Conservation (phyloP, 1,140 invertebrate species). For the Phthorimaea operculella region DNA sequence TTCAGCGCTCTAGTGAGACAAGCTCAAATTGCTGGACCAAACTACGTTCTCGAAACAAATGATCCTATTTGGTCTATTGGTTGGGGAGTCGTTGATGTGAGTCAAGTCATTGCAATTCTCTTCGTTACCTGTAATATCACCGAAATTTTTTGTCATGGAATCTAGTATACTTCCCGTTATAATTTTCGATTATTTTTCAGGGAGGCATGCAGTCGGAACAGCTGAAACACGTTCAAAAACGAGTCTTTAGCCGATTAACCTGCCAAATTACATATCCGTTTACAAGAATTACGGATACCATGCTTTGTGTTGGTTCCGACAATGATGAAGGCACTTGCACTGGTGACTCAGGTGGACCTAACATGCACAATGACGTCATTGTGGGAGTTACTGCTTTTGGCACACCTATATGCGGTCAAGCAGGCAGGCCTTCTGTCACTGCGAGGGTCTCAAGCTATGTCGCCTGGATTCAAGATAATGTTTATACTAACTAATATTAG, state of each 20-base stretch:
- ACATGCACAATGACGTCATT: not conserved
- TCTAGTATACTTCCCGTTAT: too few species aligned
- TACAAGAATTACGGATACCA: not conserved
- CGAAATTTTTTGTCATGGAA: too few species aligned
- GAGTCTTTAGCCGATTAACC: not conserved
- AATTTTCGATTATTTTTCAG: not conserved
- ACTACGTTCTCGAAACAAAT: conserved; percentile 18
- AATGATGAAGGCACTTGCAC: not conserved
- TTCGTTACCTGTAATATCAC: not conserved
- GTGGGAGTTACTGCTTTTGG: not conserved
- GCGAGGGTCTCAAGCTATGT: not conserved
- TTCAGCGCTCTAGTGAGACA: conserved; percentile 14
- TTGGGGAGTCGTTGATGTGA: conserved; percentile 21
- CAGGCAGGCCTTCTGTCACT: not conserved
- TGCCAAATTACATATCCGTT: not conserved
- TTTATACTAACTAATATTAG: not conserved
- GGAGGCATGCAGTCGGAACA: not conserved
- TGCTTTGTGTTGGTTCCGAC: not conserved
- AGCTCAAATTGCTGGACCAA: conserved; percentile 15
- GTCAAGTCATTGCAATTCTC: not conserved
- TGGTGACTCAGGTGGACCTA: not conserved
- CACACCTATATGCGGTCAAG: not conserved
- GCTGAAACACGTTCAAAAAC: not conserved
- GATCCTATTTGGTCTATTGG: conserved; percentile 23
- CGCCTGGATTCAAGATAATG: not conserved